Evolutionary conservation across 1,140 invertebrate species (phyloP).

Genomic region (Ips typographus): DNA sequence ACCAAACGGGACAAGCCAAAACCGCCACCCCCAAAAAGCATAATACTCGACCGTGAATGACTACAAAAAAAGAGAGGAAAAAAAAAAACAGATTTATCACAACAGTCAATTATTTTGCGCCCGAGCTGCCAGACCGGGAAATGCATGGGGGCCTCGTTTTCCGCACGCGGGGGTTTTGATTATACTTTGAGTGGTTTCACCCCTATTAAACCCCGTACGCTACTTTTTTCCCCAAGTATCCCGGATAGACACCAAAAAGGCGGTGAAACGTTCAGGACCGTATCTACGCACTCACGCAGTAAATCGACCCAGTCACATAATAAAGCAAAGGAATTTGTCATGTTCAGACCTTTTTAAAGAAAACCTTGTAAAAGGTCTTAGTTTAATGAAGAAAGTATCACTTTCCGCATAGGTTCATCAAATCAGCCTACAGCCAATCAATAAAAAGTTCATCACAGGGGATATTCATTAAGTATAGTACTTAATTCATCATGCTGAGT

Average conservation of each 20-base stretch:
- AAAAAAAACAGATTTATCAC: conserved; percentile 34
- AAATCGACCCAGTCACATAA: too few species aligned
- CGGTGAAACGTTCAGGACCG: conserved; percentile 35
- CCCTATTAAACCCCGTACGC: conserved; percentile 51
- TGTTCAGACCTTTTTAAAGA: too few species aligned
- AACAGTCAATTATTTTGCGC: conserved; percentile 32
- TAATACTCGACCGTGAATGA: not conserved
- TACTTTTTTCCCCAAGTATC: conserved; percentile 43
- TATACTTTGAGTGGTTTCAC: conserved; percentile 54
- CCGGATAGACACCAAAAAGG: conserved; percentile 49
- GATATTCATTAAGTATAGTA: too few species aligned
- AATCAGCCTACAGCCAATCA: too few species aligned
- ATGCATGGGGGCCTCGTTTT: conserved; percentile 31
- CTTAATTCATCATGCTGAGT: too few species aligned
- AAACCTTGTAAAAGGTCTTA: too few species aligned
- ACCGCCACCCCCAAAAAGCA: not conserved
- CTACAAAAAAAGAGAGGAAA: conserved; percentile 9
- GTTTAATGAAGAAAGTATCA: too few species aligned
- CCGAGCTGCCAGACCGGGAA: conserved; percentile 26
- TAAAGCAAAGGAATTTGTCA: too few species aligned
- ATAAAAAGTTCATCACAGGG: too few species aligned
- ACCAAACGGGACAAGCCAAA: not conserved
- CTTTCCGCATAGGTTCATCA: too few species aligned
- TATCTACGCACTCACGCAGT: not conserved
- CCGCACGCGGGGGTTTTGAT: conserved; percentile 49